Base-by-base conservation (phyloP, 1,140 invertebrate genomes). In the Lucilia cuprina region DNA sequence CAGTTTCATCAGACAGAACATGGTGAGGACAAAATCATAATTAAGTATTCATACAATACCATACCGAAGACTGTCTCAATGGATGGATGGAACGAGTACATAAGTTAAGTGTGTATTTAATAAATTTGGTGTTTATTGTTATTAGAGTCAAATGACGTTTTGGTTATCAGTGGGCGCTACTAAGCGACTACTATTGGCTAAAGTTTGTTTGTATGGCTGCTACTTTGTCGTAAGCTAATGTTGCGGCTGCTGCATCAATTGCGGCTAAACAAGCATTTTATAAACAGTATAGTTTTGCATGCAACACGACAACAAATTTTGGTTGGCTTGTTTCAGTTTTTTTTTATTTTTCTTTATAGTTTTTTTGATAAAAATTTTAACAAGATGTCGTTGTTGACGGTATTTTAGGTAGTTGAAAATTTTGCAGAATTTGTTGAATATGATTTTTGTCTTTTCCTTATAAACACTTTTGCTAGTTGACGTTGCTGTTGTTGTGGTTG, bases 91-190 rank as follows among this genome's bases (percentile, higher is more conserved):
- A 70, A 47, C 19, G 77, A 80, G 47, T 80, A 21, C 41, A 80
- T 80, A 49, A 80, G 77, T 80, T 80, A 80, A 80, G 77, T 49
- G 77, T 80, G 47, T 80, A 80, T 80, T 80, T 50, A 80, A 80
- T 80, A 80, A 80, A 80, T 80, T 80, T 80, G 77, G n/a, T 80
- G 77, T 80, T 80, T 80, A 80, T 80, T 80, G 77, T 80, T 80
- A 80, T 80, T 80, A 80, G 77, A 80, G 47, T 25, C 77, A 80
- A 80, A 80, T 80, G 77, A 80, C 77, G 47, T 80, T 49, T n/a
- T 21, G 77, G n/a, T 80, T 50, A 50, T 80, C 77, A 80, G 41
- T 50, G 77, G 77, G 77, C 77, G 77, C 77, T 49, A 80, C 77
- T 80, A 49, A 41, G 77, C 77, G 19, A 80, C 77, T 80, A 49